phyloP scores from a whole-genome alignment of 2,888 invertebrate genomes.

The Eretmocerus hayati region DNA sequence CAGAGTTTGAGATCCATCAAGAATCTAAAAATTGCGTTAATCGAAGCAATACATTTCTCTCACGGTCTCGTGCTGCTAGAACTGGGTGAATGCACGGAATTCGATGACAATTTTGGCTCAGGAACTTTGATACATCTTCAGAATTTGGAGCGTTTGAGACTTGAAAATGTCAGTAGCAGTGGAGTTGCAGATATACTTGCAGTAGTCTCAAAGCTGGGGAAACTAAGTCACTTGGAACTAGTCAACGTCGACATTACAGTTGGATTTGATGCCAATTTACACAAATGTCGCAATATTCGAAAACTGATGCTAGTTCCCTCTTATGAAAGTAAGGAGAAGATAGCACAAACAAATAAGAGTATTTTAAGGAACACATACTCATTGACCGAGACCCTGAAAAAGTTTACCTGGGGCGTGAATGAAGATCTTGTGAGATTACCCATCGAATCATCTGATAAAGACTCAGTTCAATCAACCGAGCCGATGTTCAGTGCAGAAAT shows the following conservation, averaged over 20 bases:
- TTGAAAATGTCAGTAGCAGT: neutral
- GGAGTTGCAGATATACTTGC: neutral
- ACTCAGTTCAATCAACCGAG: too few species aligned
- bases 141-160: neutral
- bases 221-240: neutral
- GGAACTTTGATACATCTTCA: neutral
- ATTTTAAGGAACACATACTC: too few species aligned
- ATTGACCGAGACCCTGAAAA: too few species aligned
- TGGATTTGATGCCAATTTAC: neutral
- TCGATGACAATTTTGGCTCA: constrained; percentile 2
- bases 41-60: neutral
- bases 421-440: too few species aligned
- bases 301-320: neutral
- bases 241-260: neutral
- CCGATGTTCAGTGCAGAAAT: too few species aligned
- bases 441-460: too few species aligned
- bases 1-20: constrained; percentile 6
- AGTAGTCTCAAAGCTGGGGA: neutral
- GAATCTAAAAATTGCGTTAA: neutral
- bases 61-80: constrained; percentile 1
- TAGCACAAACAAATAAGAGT: too few species aligned
- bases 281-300: neutral
- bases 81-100: constrained; percentile 8
- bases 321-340: too few species aligned
- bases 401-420: too few species aligned